phyloP scores from a whole-genome alignment of 2,113 vertebrate genomes.

The Neogale vison region DNA sequence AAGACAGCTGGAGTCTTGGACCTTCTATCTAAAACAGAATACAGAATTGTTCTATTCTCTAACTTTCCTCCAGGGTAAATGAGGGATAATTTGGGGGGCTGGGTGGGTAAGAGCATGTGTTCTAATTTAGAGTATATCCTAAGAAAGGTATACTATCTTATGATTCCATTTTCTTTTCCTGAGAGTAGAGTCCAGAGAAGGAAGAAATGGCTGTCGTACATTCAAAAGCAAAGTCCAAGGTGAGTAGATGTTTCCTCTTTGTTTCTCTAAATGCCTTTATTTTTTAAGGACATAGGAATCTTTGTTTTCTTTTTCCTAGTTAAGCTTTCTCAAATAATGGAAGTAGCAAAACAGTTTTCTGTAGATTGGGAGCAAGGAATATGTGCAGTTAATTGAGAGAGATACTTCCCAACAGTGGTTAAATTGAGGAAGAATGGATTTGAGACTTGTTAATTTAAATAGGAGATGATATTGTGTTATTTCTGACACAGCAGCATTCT shows the following conservation, averaged over 20 bases:
- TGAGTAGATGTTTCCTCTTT: conserved; percentile 34
- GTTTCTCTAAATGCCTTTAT: conserved; percentile 27
- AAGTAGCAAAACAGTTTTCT: background rate
- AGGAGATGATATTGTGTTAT: background rate
- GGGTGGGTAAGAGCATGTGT: background rate
- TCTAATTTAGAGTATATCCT: background rate
- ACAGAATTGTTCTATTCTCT: background rate
- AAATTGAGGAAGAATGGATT: background rate
- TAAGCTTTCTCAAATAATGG: conserved; percentile 19
- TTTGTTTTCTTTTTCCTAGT: conserved; percentile 30
- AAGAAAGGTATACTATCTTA: background rate
- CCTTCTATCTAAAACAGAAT: conserved; percentile 1
- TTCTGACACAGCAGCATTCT: background rate
- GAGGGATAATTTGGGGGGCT: background rate
- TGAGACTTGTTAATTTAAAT: conserved; percentile 22
- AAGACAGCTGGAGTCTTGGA: background rate
- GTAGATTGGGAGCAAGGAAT: background rate
- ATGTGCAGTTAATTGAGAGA: background rate
- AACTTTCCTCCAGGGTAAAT: background rate
- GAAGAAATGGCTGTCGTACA: conserved; percentile 30
- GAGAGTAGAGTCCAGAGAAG: background rate
- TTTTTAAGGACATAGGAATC: background rate
- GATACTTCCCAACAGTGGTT: background rate
- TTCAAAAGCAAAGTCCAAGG: conserved; percentile 34
- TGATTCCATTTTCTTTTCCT: conserved; percentile 53